Evolutionary conservation across 2,797 vertebrate genomes (phyloP), one percentile per base, ranked within the genome.

Genomic region (Tarsius wallacei): DNA sequence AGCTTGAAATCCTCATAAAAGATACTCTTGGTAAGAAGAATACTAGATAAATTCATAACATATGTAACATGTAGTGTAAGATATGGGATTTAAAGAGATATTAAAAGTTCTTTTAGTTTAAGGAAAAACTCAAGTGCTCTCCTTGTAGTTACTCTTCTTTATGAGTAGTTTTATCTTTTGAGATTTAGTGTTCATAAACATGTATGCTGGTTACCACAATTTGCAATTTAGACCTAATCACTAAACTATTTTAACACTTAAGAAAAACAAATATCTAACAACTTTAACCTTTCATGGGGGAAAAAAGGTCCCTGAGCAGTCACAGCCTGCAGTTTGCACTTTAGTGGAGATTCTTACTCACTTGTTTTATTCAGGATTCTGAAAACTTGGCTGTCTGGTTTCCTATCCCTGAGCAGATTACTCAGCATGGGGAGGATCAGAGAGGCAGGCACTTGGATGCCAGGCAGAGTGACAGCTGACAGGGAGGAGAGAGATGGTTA

Each of bases 1-100:
- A 99, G 97, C 98, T 99, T 98, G 99, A 99, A 92, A 97, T 99
- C 55, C 99, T 99, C 97, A 99, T 99, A 98, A 99, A 99, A 98
- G 99, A 99, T 96, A 99, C 99, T 82, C 99, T 99, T 26, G 99
- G 99, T 99, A 99, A 99, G 99, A 95, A 97, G 33, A 92, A 63
- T 84, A 42, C 31, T 74, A 91, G 76, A 51, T 82, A 91, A 84
- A 90, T 93, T 92, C 26, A 81, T 80, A 87, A 66, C 6, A 71
- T 63, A 33, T 90, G 63, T 73, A 88, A 73, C 47, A 90, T 51
- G 8, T 24, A 71, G 8, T 59, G 1, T 84, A 73, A 78, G 31
- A 55, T 88, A 33, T 5, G 57, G 33, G 53, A 90, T 81, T 95
- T 26, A 76, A 71, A n/a, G 28, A 59, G 31, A 11, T 49, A 49